A percentile compares a stretch with the other conserved stretches of the same genome.
These are phyloP conservation scores for Poeciliopsis turneri DNA, from an alignment of 2,797 vertebrate genomes.

Conservation along the genomic window DNA sequence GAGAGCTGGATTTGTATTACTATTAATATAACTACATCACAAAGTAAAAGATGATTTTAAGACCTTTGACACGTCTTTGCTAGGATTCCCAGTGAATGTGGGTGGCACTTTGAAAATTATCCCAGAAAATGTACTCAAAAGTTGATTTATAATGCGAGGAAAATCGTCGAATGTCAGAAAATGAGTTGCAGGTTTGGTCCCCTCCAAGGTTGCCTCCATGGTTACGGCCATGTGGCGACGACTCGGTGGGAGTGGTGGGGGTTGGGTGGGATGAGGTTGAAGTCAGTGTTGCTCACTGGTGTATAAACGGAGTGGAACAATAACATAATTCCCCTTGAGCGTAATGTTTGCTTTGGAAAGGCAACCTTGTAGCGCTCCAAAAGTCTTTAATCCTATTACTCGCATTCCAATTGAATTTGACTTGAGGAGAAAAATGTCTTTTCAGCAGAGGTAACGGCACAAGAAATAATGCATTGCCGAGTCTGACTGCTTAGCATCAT, in stretches of 20 bases:
- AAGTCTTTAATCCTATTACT: conserved; percentile 86
- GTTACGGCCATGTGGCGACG: conserved; percentile 16
- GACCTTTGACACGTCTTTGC: neutral
- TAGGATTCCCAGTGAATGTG: neutral
- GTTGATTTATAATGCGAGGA: neutral
- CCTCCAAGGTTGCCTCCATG: conserved; percentile 1
- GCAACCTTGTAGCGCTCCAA: conserved; percentile 77
- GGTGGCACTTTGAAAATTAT: neutral
- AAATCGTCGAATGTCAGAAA: neutral
- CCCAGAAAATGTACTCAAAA: neutral
- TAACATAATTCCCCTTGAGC: conserved; percentile 77
- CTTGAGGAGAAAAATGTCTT: conserved; percentile 74
- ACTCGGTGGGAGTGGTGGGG: neutral
- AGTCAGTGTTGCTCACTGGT: conserved; percentile 69
- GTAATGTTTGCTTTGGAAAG: conserved; percentile 84
- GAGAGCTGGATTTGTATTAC: neutral
- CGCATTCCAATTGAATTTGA: conserved; percentile 83
- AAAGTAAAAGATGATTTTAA: neutral
- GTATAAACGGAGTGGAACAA: conserved; percentile 82
- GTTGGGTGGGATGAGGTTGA: conserved; percentile 49
- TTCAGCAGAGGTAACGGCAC: conserved; percentile 72
- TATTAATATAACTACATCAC: neutral
- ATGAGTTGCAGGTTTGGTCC: neutral
- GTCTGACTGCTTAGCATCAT: conserved; percentile 56
- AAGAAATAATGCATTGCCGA: conserved; percentile 61